Conservation (phyloP, 2,113 vertebrate species). For the Vicugna pacos region DNA sequence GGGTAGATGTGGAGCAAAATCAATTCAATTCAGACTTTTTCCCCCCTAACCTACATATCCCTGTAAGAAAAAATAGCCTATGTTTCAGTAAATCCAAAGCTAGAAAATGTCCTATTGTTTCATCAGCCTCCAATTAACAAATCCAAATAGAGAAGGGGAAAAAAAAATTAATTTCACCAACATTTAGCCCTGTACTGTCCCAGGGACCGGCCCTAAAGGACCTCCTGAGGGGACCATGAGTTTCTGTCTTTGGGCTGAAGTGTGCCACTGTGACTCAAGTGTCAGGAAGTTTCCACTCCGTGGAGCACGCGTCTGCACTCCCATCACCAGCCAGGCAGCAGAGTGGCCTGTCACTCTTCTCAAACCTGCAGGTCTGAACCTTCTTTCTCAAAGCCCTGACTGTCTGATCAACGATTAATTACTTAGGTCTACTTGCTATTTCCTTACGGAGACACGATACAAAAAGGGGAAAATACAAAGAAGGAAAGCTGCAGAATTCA, state of each 20-base stretch:
- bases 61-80: conserved; percentile 34
- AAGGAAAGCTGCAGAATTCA: not conserved
- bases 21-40: conserved; percentile 65
- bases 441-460: not conserved
- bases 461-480: not conserved
- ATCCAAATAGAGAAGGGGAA: not conserved
- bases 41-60: not conserved
- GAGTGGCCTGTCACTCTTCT: not conserved
- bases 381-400: not conserved
- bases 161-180: not conserved
- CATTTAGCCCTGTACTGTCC: not conserved
- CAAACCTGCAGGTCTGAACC: not conserved
- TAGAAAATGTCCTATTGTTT: conserved; percentile 47
- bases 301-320: not conserved
- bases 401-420: not conserved
- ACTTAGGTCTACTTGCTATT: not conserved
- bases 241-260: not conserved
- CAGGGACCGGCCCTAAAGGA: not conserved
- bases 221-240: not conserved
- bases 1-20: not conserved
- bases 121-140: conserved; percentile 5
- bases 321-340: not conserved
- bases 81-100: not conserved
- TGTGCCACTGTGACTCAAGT: not conserved
- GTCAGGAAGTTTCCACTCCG: not conserved